Percentiles rank a stretch among this genome's conserved stretches.
Conservation (phyloP, 2,888 invertebrate genomes). For the Drosophila kuntzei region DNA sequence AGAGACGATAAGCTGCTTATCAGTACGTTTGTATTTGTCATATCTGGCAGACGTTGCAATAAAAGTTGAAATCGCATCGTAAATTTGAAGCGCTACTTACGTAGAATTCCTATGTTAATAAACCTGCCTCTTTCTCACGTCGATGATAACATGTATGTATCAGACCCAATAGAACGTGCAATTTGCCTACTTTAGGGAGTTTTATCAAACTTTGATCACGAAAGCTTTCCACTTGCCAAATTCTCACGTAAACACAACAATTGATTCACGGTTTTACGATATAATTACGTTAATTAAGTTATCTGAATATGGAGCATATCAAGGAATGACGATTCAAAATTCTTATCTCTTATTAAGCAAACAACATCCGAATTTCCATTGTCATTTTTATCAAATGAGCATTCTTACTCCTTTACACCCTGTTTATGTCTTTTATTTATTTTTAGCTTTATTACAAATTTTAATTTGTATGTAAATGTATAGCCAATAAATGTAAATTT, state of each 20-base stretch:
- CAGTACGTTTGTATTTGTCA: conserved; percentile 21
- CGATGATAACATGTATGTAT: conserved; percentile 3
- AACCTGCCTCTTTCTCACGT: conserved; percentile 7
- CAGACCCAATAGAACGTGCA: not conserved
- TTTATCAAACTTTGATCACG: not conserved
- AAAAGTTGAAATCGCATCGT: conserved; percentile 41
- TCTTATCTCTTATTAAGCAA: not conserved
- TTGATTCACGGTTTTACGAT: conserved; percentile 3
- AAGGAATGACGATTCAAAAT: not conserved
- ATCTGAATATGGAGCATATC: conserved; percentile 4
- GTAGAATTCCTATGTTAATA: conserved; percentile 7
- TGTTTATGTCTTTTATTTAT: too few species aligned
- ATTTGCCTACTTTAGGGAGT: conserved; percentile 21
- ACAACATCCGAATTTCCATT: not conserved
- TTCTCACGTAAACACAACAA: not conserved
- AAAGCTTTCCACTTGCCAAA: conserved; percentile 1
- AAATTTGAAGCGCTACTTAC: conserved; percentile 32
- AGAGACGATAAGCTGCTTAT: conserved; percentile 46
- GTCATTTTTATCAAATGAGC: not conserved
- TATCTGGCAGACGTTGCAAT: conserved; percentile 46
- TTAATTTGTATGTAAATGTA: too few species aligned
- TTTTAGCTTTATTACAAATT: too few species aligned
- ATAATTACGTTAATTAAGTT: not conserved
- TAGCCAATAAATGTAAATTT: too few species aligned
- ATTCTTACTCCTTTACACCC: not conserved